A percentile compares a stretch with the other conserved stretches of the same genome.
Evolutionary conservation across 2,113 vertebrate species (phyloP).

Genomic region (Hemibagrus wyckioides): DNA sequence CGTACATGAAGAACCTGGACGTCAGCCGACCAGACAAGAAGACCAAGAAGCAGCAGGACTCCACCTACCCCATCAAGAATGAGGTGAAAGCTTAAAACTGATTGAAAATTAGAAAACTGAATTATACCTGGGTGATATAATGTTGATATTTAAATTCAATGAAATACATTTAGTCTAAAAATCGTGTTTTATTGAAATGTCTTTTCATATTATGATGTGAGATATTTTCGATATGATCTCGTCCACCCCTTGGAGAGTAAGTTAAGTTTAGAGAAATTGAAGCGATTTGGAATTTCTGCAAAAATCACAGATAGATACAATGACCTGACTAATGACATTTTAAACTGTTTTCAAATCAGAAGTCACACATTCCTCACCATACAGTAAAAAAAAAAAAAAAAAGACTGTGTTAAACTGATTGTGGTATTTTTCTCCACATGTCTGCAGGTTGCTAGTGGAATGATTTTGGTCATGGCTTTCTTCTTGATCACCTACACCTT

Average conservation of each 20-base stretch:
- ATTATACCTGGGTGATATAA: too few species aligned
- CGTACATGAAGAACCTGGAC: constrained; percentile 98
- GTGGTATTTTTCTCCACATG: too few species aligned
- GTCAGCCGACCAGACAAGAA: constrained; percentile 96
- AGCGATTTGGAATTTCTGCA: background rate
- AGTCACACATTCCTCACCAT: background rate
- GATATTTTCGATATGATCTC: background rate
- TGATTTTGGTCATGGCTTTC: constrained; percentile 98
- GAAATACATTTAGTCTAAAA: too few species aligned
- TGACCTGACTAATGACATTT: background rate
- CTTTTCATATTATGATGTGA: too few species aligned
- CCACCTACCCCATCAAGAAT: constrained; percentile 97
- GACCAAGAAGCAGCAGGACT: constrained; percentile 92
- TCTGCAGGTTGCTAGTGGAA: constrained; percentile 92
- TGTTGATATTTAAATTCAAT: too few species aligned
- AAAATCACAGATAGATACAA: background rate
- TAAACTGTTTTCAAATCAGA: background rate
- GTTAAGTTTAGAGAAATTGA: background rate
- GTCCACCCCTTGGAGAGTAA: background rate
- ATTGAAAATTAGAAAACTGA: too few species aligned
- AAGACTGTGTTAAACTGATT: background rate
- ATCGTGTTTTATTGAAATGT: background rate
- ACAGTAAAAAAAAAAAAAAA: too few species aligned
- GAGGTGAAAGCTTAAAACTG: constrained; percentile 73
- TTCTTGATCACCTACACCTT: constrained; percentile 99